Conservation (phyloP, 1,140 invertebrate genomes). For the Diabrotica virgifera region DNA sequence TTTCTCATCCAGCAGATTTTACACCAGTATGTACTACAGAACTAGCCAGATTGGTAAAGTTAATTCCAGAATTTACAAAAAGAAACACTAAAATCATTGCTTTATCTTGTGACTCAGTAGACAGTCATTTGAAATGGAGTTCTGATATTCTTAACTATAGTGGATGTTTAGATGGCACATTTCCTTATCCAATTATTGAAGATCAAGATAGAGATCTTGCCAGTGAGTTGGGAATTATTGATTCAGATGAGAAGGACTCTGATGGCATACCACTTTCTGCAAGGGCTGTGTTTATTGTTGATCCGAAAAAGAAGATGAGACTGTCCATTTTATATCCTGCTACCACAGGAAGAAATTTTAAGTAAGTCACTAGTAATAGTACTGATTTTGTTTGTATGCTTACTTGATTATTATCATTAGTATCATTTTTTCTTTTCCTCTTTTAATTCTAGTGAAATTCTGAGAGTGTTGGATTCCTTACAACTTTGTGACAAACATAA, state of each 20-base stretch:
- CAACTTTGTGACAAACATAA: constrained; percentile 75
- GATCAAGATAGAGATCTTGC: constrained; percentile 77
- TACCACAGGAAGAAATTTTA: constrained; percentile 87
- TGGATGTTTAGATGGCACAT: constrained; percentile 62
- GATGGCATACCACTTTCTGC: constrained; percentile 74
- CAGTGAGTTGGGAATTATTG: constrained; percentile 80
- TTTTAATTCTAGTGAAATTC: constrained; percentile 73
- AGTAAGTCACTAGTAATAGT: constrained; percentile 60
- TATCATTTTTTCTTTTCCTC: too few species aligned
- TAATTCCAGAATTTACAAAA: constrained; percentile 72
- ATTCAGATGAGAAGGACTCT: constrained; percentile 72
- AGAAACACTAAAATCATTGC: constrained; percentile 81
- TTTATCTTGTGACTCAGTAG: constrained; percentile 79
- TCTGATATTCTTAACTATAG: constrained; percentile 79
- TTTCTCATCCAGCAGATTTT: constrained; percentile 91
- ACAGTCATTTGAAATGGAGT: constrained; percentile 78
- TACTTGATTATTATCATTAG: too few species aligned
- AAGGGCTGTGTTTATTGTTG: constrained; percentile 83
- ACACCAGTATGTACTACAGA: constrained; percentile 95
- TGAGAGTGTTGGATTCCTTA: constrained; percentile 84
- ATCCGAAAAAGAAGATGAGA: constrained; percentile 80
- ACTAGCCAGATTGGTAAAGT: constrained; percentile 72
- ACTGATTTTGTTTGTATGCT: background rate
- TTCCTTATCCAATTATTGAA: constrained; percentile 86
- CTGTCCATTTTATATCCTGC: constrained; percentile 87